Conservation (phyloP, 2,113 vertebrate species). For the Heptranchias perlo region DNA sequence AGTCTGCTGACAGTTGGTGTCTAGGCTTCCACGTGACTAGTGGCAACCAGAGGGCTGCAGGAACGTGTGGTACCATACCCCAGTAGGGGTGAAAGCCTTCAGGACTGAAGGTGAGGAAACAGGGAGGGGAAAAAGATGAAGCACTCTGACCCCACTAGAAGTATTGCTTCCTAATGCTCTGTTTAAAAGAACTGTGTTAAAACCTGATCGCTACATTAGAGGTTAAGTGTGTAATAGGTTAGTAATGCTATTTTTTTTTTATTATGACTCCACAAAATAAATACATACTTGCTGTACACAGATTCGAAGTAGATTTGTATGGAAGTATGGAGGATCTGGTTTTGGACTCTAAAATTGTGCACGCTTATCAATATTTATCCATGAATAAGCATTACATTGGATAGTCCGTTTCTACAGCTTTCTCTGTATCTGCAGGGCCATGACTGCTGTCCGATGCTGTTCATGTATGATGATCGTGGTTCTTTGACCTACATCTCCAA, state of each 20-base stretch:
- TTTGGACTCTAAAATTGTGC: not conserved
- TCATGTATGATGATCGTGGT: conserved; percentile 85
- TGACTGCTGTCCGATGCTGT: conserved; percentile 97
- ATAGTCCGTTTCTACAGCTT: not conserved
- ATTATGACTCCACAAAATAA: not conserved
- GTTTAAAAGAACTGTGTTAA: not conserved
- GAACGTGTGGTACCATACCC: not conserved
- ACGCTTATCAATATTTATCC: not conserved
- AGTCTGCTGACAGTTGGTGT: not conserved
- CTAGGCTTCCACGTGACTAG: not conserved
- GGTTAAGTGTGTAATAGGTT: not conserved
- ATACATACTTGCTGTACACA: not conserved
- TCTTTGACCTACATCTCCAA: conserved; percentile 85
- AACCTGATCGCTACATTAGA: not conserved
- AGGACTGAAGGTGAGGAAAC: not conserved
- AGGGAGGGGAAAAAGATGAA: not conserved
- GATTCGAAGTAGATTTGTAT: not conserved
- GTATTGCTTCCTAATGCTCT: not conserved
- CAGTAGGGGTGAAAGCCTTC: not conserved
- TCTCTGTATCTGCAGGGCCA: conserved; percentile 70
- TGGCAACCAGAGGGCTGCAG: not conserved
- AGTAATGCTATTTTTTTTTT: too few relatives aligned
- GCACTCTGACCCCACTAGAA: not conserved
- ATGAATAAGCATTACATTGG: not conserved
- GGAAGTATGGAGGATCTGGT: not conserved